These are phyloP conservation scores for Mantis religiosa DNA, from an alignment of 2,888 invertebrate species.

Conservation along the genomic window DNA sequence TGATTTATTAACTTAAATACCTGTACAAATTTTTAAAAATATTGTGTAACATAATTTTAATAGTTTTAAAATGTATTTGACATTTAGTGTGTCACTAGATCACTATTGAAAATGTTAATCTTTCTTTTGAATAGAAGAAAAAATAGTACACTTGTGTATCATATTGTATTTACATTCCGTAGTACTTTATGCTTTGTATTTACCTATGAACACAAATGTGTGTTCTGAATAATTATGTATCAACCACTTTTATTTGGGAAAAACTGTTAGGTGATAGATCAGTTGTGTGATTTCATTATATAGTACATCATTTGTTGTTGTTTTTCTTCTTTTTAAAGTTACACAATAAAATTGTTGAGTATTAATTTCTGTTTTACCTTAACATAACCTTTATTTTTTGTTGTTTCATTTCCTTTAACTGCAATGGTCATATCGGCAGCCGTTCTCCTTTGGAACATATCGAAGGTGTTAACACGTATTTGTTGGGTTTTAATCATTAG, in stretches of 20 bases:
- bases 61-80: not conserved
- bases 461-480: too few relatives aligned
- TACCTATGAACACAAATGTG: not conserved
- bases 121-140: not conserved
- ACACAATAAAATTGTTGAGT: not conserved
- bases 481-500: too few relatives aligned
- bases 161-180: not conserved
- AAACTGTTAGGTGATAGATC: not conserved
- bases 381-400: too few relatives aligned
- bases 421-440: too few relatives aligned
- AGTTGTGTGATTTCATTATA: not conserved
- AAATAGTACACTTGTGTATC: not conserved
- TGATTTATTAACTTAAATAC: not conserved
- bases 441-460: too few relatives aligned
- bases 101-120: not conserved
- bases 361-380: not conserved
- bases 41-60: not conserved
- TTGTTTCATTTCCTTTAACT: too few relatives aligned
- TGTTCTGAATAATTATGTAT: not conserved
- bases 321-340: not conserved
- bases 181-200: not conserved
- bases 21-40: not conserved
- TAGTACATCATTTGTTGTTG: not conserved
- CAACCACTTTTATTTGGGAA: not conserved
- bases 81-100: not conserved